phyloP scores from a whole-genome alignment of 2,888 invertebrate genomes.

The Euplagia quadripunctaria region DNA sequence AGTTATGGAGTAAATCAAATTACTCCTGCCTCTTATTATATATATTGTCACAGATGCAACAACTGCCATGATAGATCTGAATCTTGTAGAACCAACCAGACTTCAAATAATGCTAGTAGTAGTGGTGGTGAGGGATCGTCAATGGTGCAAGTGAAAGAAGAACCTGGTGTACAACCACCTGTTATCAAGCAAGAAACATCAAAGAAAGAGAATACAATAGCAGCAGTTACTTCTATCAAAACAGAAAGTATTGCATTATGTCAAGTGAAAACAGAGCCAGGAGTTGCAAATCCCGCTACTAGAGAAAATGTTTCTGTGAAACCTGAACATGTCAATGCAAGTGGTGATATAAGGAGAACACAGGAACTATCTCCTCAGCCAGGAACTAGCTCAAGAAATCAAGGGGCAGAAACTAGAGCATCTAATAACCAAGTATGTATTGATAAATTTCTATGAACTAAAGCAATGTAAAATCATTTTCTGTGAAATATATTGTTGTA shows the following conservation, averaged over 20 bases:
- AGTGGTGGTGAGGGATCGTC: conserved; percentile 43
- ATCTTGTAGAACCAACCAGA: conserved; percentile 48
- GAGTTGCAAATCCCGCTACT: conserved; percentile 44
- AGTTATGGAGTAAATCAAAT: conserved; percentile 44
- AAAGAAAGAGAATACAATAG: conserved; percentile 35
- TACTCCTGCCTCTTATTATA: conserved; percentile 9
- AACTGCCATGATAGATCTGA: conserved; percentile 61
- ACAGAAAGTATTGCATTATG: conserved; percentile 57
- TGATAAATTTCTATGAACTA: not conserved
- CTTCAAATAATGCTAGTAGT: conserved; percentile 50
- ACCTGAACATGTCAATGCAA: conserved; percentile 56
- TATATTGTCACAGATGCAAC: conserved; percentile 50
- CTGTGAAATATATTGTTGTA: not conserved
- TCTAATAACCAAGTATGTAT: conserved; percentile 39
- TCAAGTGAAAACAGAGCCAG: conserved; percentile 69
- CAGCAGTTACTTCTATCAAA: conserved; percentile 58
- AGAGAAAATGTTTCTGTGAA: conserved; percentile 66
- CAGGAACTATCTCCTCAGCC: conserved; percentile 74
- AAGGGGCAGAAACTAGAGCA: conserved; percentile 28
- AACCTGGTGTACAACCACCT: conserved; percentile 59
- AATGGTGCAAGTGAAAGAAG: conserved; percentile 68
- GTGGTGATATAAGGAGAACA: conserved; percentile 62
- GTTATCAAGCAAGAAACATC: conserved; percentile 67
- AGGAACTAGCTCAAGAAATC: conserved; percentile 71
- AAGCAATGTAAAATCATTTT: not conserved